Conservation (phyloP, 2,113 vertebrate genomes). For the Scartelaos histophorus region DNA sequence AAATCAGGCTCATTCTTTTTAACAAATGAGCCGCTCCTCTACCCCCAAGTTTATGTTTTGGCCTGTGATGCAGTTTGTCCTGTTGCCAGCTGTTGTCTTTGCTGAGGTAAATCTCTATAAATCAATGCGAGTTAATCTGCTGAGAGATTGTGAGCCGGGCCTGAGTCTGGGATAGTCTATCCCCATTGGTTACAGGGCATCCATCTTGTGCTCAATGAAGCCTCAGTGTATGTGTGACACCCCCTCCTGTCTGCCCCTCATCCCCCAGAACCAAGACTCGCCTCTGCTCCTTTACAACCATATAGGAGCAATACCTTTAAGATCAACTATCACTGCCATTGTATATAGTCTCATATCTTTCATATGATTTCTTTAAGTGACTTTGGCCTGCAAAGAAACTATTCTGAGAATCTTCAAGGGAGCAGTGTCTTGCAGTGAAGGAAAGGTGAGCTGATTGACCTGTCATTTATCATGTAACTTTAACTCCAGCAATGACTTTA, state of each 20-base stretch:
- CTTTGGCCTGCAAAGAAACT: neutral
- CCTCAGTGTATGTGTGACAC: conserved; percentile 60
- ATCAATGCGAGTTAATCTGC: conserved; percentile 78
- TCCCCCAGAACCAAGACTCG: conserved; percentile 33
- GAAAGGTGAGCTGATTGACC: conserved; percentile 79
- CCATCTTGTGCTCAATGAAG: conserved; percentile 73
- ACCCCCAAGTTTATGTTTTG: conserved; percentile 64
- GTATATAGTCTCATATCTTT: neutral
- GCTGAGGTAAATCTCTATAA: conserved; percentile 77
- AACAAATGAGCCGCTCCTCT: conserved; percentile 56
- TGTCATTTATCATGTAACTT: conserved; percentile 75
- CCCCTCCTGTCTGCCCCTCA: conserved; percentile 51
- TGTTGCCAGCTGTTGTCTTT: conserved; percentile 76
- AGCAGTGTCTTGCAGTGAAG: conserved; percentile 79
- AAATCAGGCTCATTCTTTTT: conserved; percentile 38
- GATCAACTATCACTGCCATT: conserved; percentile 18
- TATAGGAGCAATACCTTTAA: neutral
- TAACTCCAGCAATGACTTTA: conserved; percentile 50
- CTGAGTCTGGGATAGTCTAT: conserved; percentile 58
- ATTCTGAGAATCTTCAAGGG: conserved; percentile 68
- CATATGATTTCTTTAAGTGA: neutral
- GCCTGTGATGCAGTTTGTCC: conserved; percentile 59
- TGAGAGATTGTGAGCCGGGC: conserved; percentile 66
- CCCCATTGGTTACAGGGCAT: conserved; percentile 79
- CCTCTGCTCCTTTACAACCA: conserved; percentile 12